Conservation (phyloP, 2,797 vertebrate species). For the Leptoclinus maculatus region DNA sequence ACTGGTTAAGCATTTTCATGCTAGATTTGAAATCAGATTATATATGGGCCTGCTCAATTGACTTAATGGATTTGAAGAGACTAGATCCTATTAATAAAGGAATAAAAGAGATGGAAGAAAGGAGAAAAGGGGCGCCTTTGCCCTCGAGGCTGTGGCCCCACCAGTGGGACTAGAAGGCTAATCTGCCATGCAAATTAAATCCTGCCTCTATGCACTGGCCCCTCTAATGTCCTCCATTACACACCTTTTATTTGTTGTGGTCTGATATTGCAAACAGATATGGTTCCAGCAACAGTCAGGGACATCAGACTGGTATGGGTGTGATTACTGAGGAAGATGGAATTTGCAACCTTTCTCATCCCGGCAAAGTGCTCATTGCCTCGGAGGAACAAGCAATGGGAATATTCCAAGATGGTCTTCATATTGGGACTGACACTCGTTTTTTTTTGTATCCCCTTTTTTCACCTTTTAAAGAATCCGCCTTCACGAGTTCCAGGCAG, state of each 20-base stretch:
- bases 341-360: constrained; percentile 68
- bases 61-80: constrained; percentile 98
- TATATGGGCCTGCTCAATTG: constrained; percentile 93
- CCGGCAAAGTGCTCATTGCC: constrained; percentile 57
- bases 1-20: constrained; percentile 91
- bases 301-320: constrained; percentile 85
- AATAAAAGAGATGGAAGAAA: constrained; percentile 74
- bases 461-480: constrained; percentile 45
- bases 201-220: constrained; percentile 92
- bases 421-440: constrained; percentile 72
- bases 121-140: constrained; percentile 69
- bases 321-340: constrained; percentile 91
- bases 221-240: constrained; percentile 97
- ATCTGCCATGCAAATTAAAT: constrained; percentile 99
- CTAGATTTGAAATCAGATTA: constrained; percentile 97
- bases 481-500: constrained; percentile 71
- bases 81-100: constrained; percentile 97
- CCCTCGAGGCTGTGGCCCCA: constrained; percentile 88
- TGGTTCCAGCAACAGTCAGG: constrained; percentile 87
- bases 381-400: constrained; percentile 70
- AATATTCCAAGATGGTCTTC: constrained; percentile 52
- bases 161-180: constrained; percentile 94
- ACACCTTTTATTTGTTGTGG: constrained; percentile 96
- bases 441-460: constrained; percentile 54
- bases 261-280: constrained; percentile 93